Percentiles rank a stretch among this genome's conserved stretches.
Conservation (phyloP, 2,888 invertebrate species). For the Agriopis marginaria region DNA sequence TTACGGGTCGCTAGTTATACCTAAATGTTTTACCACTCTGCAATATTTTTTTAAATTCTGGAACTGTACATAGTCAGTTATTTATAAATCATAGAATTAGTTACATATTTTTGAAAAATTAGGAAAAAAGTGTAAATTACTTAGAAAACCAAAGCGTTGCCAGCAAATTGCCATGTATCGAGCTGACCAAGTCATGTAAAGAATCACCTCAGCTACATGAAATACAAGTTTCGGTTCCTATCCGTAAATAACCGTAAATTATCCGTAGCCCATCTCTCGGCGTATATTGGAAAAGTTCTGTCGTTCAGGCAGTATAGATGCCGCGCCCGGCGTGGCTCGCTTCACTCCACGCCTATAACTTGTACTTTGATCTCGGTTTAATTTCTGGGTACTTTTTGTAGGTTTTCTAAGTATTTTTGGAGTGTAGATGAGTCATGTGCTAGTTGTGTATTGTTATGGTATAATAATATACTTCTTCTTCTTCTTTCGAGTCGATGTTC, state of each 20-base stretch:
- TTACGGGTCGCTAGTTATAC: no score
- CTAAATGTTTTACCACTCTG: no score
- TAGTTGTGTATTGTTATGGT: neutral
- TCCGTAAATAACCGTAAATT: conserved; percentile 35
- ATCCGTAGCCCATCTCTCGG: conserved; percentile 30
- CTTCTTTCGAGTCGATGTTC: no score
- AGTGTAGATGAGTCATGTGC: neutral
- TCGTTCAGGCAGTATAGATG: conserved; percentile 26
- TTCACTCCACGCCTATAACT: conserved; percentile 28
- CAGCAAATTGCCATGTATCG: no score
- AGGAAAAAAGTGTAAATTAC: no score
- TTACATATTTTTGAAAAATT: no score
- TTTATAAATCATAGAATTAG: no score
- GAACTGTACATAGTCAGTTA: no score
- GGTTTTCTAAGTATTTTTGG: neutral
- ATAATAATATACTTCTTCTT: no score
- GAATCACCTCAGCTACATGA: conserved; percentile 10
- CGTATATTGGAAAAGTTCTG: conserved; percentile 48
- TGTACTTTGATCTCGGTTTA: conserved; percentile 24
- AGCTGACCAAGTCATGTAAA: neutral
- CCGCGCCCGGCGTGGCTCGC: conserved; percentile 29
- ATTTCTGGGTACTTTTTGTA: neutral
- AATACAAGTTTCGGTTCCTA: conserved; percentile 21
- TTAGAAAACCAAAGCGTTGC: no score
- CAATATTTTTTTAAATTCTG: no score